phyloP scores from a whole-genome alignment of 1,140 invertebrate species.

The Eubasilissa regina region DNA sequence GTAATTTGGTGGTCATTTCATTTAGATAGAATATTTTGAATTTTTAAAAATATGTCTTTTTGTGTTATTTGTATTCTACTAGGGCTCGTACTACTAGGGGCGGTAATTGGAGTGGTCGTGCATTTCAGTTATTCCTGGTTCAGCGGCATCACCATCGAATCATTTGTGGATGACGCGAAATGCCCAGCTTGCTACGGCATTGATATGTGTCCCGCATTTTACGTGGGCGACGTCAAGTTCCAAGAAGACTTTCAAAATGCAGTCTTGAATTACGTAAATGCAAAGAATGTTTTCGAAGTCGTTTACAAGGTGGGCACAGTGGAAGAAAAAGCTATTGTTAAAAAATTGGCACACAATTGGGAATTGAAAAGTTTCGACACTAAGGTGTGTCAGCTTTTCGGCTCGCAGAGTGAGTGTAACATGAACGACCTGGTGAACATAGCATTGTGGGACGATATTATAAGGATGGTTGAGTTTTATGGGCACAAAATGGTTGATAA shows the following conservation, averaged over 20 bases:
- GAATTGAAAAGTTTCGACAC: slow-evolving; percentile 49
- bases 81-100: neutral
- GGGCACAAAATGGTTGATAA: neutral
- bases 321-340: slow-evolving; percentile 25
- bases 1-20: too few relatives aligned
- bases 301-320: neutral
- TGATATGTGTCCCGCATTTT: slow-evolving; percentile 37
- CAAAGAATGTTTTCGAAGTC: slow-evolving; percentile 38
- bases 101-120: neutral
- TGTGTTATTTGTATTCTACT: neutral
- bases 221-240: neutral
- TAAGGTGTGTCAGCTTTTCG: slow-evolving; percentile 42
- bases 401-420: slow-evolving; percentile 7
- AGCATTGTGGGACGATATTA: slow-evolving; percentile 34
- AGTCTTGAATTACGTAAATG: slow-evolving; percentile 18
- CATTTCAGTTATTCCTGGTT: slow-evolving; percentile 32
- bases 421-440: slow-evolving; percentile 16
- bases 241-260: neutral
- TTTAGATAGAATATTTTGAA: too few relatives aligned
- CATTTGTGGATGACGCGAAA: slow-evolving; percentile 31
- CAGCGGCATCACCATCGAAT: neutral
- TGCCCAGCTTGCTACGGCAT: slow-evolving; percentile 56
- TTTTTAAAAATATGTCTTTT: too few relatives aligned
- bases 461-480: slow-evolving; percentile 28
- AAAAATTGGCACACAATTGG: slow-evolving; percentile 52